Base-by-base conservation (phyloP, 2,888 invertebrate genomes). In the Leptopilina drosophilae region DNA sequence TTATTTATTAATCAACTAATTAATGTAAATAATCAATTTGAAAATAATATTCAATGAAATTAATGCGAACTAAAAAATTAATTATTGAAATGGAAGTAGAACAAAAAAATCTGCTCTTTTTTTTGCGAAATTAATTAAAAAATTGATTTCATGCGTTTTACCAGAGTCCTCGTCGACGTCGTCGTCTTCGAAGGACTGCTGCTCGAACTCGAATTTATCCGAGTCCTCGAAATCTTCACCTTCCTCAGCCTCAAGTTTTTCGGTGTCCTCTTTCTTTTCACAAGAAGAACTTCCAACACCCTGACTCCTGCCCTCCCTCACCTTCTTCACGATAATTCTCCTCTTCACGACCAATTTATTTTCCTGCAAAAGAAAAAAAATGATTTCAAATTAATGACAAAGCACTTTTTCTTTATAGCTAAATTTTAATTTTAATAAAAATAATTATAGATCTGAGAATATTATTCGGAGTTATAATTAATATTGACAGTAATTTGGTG, bases 171-270 rank as follows among this genome's bases (percentile, higher is more conserved):
- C 84, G 85, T 84, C 84, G 76, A 82, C 84, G 81, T 83, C 83
- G 77, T 83, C 83, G 83, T 83, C 82, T 69, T 78, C 82, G 69
- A 65, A 67, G 76, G 82, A 80, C 83, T 79, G 82, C 69, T 84
- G 83, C 78, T 85, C 84, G 84, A 83, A 86, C 69, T 85, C 85
- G 80, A 85, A 84, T 15, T 77, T 83, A 77, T 85, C 85, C 81
- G 82, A 84, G 81, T 86, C 85, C 81, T 85, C 86, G 78, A 85
- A 82, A 78, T 84, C 84, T 80, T 85, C 86, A 82, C 82, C 81
- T 80, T 87, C 86, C 83, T 85, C 87, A 77, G 83, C 86, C 83
- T 86, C 87, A 82, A 83, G 83, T 80, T 84, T 83, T 79, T 85
- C 85, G 80, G 84, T 85, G 81, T 85, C 83, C 82, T 87, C 84